Evolutionary conservation across 2,113 vertebrate species (phyloP).

Genomic region (Benitochromis conjunctus): DNA sequence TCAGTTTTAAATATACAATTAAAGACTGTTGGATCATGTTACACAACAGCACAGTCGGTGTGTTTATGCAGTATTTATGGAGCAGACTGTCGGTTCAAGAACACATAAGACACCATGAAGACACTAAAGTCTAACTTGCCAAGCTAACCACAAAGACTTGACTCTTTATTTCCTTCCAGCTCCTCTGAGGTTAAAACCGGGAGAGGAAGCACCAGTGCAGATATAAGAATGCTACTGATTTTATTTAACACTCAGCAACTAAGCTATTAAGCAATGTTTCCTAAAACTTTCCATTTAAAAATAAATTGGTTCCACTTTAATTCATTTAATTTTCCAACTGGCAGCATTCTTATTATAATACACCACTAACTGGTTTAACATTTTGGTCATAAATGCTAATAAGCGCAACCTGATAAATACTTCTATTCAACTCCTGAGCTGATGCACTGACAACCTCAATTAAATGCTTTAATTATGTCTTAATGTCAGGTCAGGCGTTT

Average conservation of each 20-base stretch:
- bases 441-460: background rate
- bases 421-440: background rate
- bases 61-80: background rate
- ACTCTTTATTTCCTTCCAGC: background rate
- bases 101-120: background rate
- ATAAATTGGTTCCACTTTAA: background rate
- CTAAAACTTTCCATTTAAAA: background rate
- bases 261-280: background rate
- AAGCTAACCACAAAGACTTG: background rate
- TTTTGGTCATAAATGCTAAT: background rate
- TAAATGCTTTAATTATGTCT: background rate
- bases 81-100: constrained; percentile 1
- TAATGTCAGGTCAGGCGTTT: background rate
- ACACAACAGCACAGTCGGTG: background rate
- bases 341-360: background rate
- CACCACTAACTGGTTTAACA: background rate
- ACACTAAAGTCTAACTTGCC: background rate
- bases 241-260: background rate
- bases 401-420: background rate
- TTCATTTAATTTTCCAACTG: background rate
- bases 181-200: background rate
- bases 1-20: constrained; percentile 16
- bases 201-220: background rate
- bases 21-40: background rate
- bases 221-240: background rate